Evolutionary conservation across 2,797 vertebrate genomes (phyloP), one percentile per base, ranked within the genome.

Genomic region (Anguilla obscura): DNA sequence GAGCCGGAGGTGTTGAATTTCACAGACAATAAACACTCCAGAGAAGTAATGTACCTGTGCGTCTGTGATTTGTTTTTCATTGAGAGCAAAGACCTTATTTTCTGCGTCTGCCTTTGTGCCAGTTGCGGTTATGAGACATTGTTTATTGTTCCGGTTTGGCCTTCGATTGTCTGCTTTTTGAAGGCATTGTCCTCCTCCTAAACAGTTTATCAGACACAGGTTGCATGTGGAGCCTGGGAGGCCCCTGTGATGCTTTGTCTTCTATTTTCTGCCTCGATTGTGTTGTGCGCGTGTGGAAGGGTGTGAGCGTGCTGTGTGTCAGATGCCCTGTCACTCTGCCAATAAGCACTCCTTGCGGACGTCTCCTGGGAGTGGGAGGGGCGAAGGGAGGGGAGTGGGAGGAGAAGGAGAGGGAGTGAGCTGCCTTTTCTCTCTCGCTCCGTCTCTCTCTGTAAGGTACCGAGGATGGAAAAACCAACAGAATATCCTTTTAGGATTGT

Each of bases 271-370:
- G 85, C 58, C 85, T 56, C 52, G 85, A 89, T 88, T 86, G 88
- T 88, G 89, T 87, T 87, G 69, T 88, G 80, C 89, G 66, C 86
- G 82, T 66, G 86, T 87, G 87, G 88, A 89, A 83, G 79, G 79
- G 85, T n/a, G 87, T 84, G 74, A 56, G 85, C 83, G 45, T 52
- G 10, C 74, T 74, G 79, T 50, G 89, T 85, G 88, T 76, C 27
- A 45, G 91, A 86, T 89, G 5, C 89, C 91, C 76, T 91, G 89
- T 90, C 85, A 79, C 30, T 60, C 66, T 74, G 91, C 90, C 89
- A 91, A 89, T 69, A 88, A 84, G 88, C 85, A 24, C 87, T 69
- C 10, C 87, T 85, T 58, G 87, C 40, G 69, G 85, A 85, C 83
- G 85, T 30, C 88, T 86, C 79, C 87, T 88, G 69, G 86, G 88